Evolutionary conservation across 2,797 vertebrate species (phyloP).

Genomic region (Crax fasciolata): DNA sequence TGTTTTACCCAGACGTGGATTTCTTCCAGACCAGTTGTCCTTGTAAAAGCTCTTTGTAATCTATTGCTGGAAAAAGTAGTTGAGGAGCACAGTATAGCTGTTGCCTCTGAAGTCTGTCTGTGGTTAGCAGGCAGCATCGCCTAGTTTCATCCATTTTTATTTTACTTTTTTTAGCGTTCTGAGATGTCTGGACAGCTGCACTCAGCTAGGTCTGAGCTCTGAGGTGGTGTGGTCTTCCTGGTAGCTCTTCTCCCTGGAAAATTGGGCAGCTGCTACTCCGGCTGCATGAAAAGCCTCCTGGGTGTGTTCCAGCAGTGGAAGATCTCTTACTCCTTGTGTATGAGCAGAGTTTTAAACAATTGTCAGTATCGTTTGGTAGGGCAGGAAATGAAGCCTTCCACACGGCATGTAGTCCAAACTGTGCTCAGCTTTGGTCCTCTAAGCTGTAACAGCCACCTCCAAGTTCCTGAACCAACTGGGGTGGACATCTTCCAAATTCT

Average conservation of each 20-base stretch:
- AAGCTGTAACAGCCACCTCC: background rate
- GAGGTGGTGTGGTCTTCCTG: background rate
- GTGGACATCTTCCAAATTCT: background rate
- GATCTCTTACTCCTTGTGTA: accelerated
- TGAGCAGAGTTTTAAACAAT: accelerated
- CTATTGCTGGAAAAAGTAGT: background rate
- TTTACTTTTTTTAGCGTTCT: background rate
- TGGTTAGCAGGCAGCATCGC: background rate
- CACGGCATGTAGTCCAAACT: accelerated
- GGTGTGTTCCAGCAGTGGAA: background rate
- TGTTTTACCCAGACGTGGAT: background rate
- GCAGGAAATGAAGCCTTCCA: background rate
- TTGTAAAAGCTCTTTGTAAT: background rate
- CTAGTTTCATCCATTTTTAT: background rate
- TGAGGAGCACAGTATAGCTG: background rate
- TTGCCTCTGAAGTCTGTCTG: background rate
- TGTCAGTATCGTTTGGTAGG: background rate
- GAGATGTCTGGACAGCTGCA: background rate
- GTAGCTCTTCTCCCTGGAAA: background rate
- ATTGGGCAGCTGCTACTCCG: accelerated
- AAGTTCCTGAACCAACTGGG: background rate
- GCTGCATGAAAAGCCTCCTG: background rate
- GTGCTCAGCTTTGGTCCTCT: background rate
- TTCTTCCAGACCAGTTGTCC: background rate
- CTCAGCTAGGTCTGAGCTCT: background rate